Conservation (phyloP, 2,797 vertebrate genomes). For the Sphenodon punctatus region DNA sequence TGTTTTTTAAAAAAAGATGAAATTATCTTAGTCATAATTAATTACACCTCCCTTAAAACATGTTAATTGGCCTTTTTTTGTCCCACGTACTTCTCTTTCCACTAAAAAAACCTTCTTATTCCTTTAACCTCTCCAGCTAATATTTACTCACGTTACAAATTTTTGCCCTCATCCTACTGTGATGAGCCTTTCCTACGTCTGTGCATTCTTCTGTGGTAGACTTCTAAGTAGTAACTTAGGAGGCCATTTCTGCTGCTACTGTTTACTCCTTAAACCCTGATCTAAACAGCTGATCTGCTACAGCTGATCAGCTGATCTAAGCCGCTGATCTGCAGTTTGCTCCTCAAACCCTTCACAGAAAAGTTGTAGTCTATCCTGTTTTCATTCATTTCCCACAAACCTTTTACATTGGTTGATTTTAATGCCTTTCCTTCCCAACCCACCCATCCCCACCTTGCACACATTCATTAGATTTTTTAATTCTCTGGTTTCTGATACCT, state of each 20-base stretch:
- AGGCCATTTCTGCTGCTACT: not conserved
- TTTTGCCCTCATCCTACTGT: not conserved
- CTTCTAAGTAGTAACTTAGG: not conserved
- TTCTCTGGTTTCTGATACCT: not conserved
- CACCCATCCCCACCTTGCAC: not conserved
- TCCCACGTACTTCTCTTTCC: constrained; percentile 5
- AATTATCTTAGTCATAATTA: constrained; percentile 20
- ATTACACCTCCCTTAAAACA: not conserved
- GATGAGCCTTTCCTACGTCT: not conserved
- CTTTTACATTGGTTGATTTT: not conserved
- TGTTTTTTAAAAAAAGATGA: constrained; percentile 4
- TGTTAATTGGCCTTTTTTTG: not conserved
- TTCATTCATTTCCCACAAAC: not conserved
- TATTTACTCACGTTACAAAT: not conserved
- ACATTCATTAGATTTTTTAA: not conserved
- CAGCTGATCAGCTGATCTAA: too few relatives aligned
- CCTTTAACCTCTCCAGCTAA: constrained; percentile 13
- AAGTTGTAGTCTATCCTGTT: not conserved
- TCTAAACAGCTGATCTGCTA: too few relatives aligned
- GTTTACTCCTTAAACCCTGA: too few relatives aligned
- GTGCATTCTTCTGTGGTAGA: not conserved
- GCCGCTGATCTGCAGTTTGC: too few relatives aligned
- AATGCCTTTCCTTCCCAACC: not conserved
- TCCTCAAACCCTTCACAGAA: constrained; percentile 19
- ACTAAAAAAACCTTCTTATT: constrained; percentile 16